Conservation (phyloP, 2,888 invertebrate genomes). For the Scaptodrosophila latifasciaeformis region DNA sequence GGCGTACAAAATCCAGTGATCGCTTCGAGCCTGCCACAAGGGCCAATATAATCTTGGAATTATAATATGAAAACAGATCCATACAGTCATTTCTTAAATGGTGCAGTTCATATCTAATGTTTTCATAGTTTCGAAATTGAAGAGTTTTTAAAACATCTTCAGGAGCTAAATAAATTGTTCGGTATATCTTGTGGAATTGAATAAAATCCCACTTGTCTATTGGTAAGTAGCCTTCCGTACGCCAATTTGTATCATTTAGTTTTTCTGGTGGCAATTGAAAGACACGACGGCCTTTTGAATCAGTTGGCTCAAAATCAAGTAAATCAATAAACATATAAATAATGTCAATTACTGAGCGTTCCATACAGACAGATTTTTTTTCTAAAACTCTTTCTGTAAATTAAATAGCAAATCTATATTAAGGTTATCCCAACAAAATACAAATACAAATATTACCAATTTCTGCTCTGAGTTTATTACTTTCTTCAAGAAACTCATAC, state of each 20-base stretch:
- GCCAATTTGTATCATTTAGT: constrained; percentile 72
- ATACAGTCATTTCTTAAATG: constrained; percentile 84
- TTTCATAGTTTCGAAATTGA: constrained; percentile 80
- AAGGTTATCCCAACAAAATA: too few species aligned
- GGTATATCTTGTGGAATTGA: constrained; percentile 72
- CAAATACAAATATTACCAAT: constrained; percentile 40
- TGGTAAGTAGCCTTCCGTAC: constrained; percentile 71
- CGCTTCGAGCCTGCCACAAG: constrained; percentile 84
- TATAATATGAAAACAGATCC: constrained; percentile 87
- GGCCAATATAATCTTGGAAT: constrained; percentile 83
- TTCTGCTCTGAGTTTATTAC: constrained; percentile 76
- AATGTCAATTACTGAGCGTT: constrained; percentile 85
- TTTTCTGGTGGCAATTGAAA: constrained; percentile 80
- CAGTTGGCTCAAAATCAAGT: constrained; percentile 57
- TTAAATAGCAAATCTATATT: too few species aligned
- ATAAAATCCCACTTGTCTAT: constrained; percentile 74
- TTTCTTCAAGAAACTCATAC: constrained; percentile 79
- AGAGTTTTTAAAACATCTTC: constrained; percentile 56
- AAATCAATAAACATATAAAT: constrained; percentile 84
- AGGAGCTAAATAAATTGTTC: constrained; percentile 65
- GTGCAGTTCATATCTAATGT: constrained; percentile 78
- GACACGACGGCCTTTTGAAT: constrained; percentile 78
- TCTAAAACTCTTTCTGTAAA: constrained; percentile 76
- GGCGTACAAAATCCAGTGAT: constrained; percentile 84
- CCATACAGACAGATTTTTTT: constrained; percentile 80